A percentile compares a stretch with the other conserved stretches of the same genome.
Evolutionary conservation across 2,797 vertebrate species (phyloP).

Genomic region (Thamnophis elegans): DNA sequence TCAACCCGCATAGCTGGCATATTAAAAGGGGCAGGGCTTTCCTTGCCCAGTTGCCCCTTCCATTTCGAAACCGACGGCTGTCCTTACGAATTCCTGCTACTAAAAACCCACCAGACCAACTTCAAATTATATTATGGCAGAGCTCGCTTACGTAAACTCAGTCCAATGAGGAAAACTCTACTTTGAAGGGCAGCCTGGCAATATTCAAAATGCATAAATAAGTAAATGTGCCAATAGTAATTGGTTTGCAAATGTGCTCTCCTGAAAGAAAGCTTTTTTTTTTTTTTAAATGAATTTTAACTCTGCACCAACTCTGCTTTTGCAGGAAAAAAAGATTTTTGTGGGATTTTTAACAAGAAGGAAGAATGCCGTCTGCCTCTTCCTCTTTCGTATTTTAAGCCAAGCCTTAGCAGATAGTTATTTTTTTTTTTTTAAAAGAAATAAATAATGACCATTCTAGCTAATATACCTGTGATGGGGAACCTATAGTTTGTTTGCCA

Average conservation of each 20-base stretch:
- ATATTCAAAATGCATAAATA: not conserved
- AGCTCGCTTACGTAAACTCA: not conserved
- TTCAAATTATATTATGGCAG: not conserved
- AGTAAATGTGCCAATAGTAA: not conserved
- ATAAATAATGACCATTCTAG: no score
- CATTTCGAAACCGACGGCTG: not conserved
- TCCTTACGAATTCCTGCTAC: not conserved
- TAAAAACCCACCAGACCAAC: not conserved
- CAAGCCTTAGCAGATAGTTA: slow-evolving; percentile 15
- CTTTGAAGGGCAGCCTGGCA: not conserved
- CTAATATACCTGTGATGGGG: no score
- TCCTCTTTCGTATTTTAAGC: slow-evolving; percentile 19
- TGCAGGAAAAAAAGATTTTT: slow-evolving; percentile 23
- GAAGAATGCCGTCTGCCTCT: not conserved
- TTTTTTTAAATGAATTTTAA: slow-evolving; percentile 46
- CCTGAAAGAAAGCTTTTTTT: slow-evolving; percentile 24
- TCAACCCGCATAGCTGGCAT: no score
- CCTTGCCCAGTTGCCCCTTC: not conserved
- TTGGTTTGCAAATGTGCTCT: slow-evolving; percentile 8
- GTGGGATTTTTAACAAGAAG: slow-evolving; percentile 27
- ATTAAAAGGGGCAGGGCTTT: not conserved
- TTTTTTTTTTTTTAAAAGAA: no score
- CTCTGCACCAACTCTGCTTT: not conserved
- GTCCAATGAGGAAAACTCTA: not conserved
- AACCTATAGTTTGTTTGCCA: no score